phyloP scores from a whole-genome alignment of 2,113 vertebrate genomes.

The Protobothrops mucrosquamatus region DNA sequence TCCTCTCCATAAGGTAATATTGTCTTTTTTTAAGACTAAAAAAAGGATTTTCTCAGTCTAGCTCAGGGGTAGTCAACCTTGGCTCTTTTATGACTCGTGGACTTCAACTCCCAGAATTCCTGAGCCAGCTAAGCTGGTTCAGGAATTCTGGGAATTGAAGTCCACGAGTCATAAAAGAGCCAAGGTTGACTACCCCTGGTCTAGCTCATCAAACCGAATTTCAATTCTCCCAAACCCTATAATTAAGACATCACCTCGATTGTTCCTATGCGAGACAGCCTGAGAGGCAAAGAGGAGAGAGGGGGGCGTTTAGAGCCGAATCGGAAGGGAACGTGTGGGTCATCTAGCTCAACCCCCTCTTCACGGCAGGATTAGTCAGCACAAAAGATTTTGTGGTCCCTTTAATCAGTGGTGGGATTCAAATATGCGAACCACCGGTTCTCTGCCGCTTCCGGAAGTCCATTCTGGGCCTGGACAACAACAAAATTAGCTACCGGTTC shows the following conservation, averaged over 20 bases:
- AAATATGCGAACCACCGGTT: no score
- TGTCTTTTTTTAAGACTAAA: neutral
- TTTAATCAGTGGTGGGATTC: neutral
- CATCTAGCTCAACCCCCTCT: neutral
- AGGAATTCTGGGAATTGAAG: no score
- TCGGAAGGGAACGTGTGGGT: neutral
- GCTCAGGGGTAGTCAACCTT: no score
- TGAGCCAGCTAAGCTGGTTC: no score
- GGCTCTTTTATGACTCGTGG: no score
- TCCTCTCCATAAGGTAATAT: neutral
- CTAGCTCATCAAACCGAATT: neutral
- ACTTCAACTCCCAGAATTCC: no score
- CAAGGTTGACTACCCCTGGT: no score
- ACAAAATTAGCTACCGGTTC: no score
- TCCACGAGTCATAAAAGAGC: no score
- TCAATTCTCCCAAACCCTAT: neutral
- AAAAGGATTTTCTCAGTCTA: neutral
- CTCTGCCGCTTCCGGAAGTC: no score
- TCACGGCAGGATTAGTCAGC: neutral
- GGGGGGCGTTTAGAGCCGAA: neutral
- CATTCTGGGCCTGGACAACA: no score
- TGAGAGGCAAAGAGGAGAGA: neutral
- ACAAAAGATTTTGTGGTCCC: no score
- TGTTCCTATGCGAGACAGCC: neutral
- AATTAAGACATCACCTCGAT: neutral